These are phyloP conservation scores for Vespertilio murinus DNA, from an alignment of 2,797 vertebrate species.

Conservation along the genomic window DNA sequence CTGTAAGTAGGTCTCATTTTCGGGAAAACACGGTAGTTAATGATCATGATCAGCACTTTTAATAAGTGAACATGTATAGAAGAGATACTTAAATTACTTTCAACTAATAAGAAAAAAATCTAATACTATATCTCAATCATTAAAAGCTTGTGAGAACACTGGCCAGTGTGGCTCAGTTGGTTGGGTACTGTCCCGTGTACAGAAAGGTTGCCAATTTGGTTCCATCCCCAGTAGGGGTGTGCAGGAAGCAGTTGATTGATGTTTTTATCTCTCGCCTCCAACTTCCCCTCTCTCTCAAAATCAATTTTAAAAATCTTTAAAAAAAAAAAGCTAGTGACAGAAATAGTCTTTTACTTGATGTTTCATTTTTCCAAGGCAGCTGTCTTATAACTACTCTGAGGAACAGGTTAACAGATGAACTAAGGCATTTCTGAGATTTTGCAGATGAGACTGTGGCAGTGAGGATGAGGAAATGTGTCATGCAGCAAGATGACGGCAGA, in stretches of 20 bases:
- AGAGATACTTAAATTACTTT: not conserved
- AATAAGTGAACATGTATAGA: not conserved
- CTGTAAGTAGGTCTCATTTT: no score
- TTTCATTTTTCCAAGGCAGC: not conserved
- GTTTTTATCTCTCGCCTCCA: not conserved
- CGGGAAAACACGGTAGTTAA: no score
- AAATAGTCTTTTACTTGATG: slow-evolving; percentile 14
- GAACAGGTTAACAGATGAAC: not conserved
- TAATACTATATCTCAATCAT: not conserved
- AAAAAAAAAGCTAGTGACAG: not conserved
- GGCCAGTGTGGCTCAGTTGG: not conserved
- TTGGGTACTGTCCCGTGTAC: not conserved
- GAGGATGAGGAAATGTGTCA: not conserved
- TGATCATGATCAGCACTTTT: not conserved
- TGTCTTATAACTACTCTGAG: not conserved
- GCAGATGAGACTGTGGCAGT: not conserved
- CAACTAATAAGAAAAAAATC: not conserved
- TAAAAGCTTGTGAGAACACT: not conserved
- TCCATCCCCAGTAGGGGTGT: not conserved
- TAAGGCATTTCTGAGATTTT: not conserved
- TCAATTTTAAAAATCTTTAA: not conserved
- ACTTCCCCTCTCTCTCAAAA: not conserved
- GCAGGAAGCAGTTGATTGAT: not conserved
- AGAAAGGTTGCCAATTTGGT: not conserved
- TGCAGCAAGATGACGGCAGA: not conserved